phyloP scores from a whole-genome alignment of 2,888 invertebrate species.

The Mylabris sibirica region DNA sequence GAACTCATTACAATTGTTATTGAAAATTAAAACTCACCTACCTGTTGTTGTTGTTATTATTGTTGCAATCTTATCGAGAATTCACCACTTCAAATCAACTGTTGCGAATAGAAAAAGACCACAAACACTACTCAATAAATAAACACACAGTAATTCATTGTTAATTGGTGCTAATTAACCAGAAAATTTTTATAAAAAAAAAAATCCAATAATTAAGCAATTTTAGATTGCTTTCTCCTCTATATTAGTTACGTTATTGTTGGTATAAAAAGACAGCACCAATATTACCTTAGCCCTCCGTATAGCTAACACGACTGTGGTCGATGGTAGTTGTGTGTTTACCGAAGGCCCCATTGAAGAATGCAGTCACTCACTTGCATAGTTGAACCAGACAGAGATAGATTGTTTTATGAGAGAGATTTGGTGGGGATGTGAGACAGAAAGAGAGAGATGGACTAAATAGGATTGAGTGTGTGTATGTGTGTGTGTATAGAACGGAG shows the following conservation, averaged over 20 bases:
- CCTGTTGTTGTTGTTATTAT: neutral
- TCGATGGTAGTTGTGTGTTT: conserved; percentile 34
- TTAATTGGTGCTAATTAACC: conserved; percentile 1
- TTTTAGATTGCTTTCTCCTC: neutral
- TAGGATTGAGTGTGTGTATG: neutral
- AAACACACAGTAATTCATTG: neutral
- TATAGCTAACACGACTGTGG: conserved; percentile 48
- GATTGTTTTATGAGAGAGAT: conserved; percentile 12
- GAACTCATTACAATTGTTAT: conserved; percentile 26
- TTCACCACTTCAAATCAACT: neutral
- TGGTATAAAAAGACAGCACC: conserved; percentile 26
- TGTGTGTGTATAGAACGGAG: neutral
- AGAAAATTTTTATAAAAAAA: neutral
- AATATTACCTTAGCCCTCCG: conserved; percentile 45
- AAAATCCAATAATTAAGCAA: neutral
- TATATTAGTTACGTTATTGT: neutral
- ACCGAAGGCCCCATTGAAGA: conserved; percentile 49
- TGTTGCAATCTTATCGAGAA: neutral
- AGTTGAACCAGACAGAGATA: conserved; percentile 30
- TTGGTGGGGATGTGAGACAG: neutral
- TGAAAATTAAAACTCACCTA: conserved; percentile 28
- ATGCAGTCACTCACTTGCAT: conserved; percentile 39
- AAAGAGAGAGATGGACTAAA: neutral
- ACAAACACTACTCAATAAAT: neutral
- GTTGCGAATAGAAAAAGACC: neutral